Evolutionary conservation across 1,140 invertebrate species (phyloP), one percentile per base, ranked within the genome.

Genomic region (Episyrphus balteatus): DNA sequence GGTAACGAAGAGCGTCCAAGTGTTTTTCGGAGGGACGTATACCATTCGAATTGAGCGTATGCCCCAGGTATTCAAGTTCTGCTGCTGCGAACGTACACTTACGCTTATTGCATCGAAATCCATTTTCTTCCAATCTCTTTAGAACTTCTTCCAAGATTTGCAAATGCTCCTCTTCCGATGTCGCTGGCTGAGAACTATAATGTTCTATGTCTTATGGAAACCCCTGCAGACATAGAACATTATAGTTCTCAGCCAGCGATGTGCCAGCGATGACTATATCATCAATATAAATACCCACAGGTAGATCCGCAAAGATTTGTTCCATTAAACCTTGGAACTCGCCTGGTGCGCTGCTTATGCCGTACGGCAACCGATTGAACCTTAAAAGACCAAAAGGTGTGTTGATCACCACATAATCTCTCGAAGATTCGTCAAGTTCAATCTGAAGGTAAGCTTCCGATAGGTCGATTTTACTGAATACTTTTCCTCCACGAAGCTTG

Each of bases 351-450:
- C 66, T 61, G 5, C 47, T 45, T 3, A 58, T 52, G 5, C 72
- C 71, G 53, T 73, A 70, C 0, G 69, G 62, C 61, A 75, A 64
- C 2, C 67, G 54, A n/a, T 52, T 59, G 46, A 70, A 75, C 38
- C 56, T 42, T 18, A 44, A 73, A 8, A 62, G 50, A 1, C 69
- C 68, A 10, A 68, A 55, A 6, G 64, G 64, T 13, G 55, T 57
- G 26, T 51, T 59, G 32, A 57, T 54, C 7, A 45, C 50, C 38
- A 55, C 51, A 21, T 55, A 53, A 32, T 47, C 14, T 41, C 54
- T 43, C n/a, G 47, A 47, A 15, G 51, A 44, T 12, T 47, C 53
- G 33, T 55, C 48, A 5, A 66, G 42, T 51, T 62, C 63, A 18
- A 66, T 14, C 40, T 62, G 57, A 43, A 59, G 51, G 38, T 54